Base-by-base conservation (phyloP, 1,140 invertebrate genomes). In the Heliconius hewitsoni region DNA sequence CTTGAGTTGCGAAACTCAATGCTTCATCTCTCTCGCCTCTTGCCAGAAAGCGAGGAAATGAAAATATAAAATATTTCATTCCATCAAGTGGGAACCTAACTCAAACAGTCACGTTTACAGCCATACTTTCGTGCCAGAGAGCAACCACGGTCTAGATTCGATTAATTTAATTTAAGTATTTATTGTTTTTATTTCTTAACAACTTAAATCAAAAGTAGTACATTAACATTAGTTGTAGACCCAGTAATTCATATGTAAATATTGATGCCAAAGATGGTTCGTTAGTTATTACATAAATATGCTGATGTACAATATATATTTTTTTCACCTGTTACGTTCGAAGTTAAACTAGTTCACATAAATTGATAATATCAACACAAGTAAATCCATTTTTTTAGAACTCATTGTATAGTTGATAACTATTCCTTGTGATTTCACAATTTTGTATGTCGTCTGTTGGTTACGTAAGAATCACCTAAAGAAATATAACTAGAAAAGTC, bases 401-500 rank as follows among this genome's bases (percentile, higher is more conserved):
- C 11, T 66, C 60, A 66, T 66, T 66, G 60, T 66, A 13, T 66
- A 66, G 60, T 66, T 27, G 5, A 4, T 30, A 66, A 66, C 9
- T 27, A 66, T 66, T 66, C 60, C 60, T 66, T 66, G 27, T 30
- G 23, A 27, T 66, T 30, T 66, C 60, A 30, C 60, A 66, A 27
- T 66, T 16, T 66, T 27, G 13, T n/a, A 16, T 66, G 60, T 11
- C 60, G 27, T 66, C 60, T 27, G 23, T 66, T 30, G 60, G 11
- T 66, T 66, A 66, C 27, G 27, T 66, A 66, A 72, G 6, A 72
- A 42, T 42, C 9, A 72, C 6, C 46, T 27, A 46, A 50, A 76
- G 74, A 30, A 76, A 71, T 18, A 71, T 76, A 50, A 55, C 34
- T 83, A 87, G 87, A 90, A 86, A 79, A 79, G 83, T 76, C 42